These are phyloP conservation scores for Drosophila rhopaloa DNA, from an alignment of 1,140 invertebrate genomes.

Conservation along the genomic window DNA sequence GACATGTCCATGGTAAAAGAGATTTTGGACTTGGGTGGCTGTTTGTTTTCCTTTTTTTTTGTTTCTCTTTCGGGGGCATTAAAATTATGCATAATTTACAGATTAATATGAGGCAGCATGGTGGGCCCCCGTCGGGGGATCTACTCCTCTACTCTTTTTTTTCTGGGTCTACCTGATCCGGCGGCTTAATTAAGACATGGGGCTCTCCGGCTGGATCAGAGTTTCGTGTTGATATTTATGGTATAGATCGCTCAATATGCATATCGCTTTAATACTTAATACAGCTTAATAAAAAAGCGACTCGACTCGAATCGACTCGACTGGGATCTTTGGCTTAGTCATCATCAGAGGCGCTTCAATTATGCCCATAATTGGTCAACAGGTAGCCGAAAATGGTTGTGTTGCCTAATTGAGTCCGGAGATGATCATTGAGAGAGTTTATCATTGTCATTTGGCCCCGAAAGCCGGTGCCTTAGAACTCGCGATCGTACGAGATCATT, in stretches of 20 bases:
- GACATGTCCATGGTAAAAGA: constrained; percentile 19
- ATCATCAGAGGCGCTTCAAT: constrained; percentile 66
- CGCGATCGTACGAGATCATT: constrained; percentile 10
- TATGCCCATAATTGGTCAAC: constrained; percentile 81
- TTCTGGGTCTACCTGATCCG: constrained; percentile 43
- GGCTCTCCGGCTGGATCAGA: constrained; percentile 8
- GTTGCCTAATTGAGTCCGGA: constrained; percentile 33
- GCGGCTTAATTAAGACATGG: constrained; percentile 42
- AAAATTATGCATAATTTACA: constrained; percentile 82
- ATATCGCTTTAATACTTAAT: constrained; percentile 68
- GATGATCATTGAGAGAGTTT: constrained; percentile 35
- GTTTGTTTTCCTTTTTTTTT: constrained; percentile 32
- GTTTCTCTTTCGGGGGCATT: constrained; percentile 33
- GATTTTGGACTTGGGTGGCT: constrained; percentile 57
- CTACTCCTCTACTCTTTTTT: background rate
- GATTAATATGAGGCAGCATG: constrained; percentile 66
- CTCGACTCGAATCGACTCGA: constrained; percentile 2
- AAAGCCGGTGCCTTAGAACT: constrained; percentile 41
- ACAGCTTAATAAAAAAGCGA: constrained; percentile 60
- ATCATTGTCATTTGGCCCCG: constrained; percentile 36
- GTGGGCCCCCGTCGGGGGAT: constrained; percentile 16
- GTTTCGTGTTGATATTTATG: constrained; percentile 79
- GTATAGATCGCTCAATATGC: constrained; percentile 76
- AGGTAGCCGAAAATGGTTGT: constrained; percentile 76
- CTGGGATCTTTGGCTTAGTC: constrained; percentile 26